Conservation (phyloP, 2,888 invertebrate species). For the Drosophila tripunctata region DNA sequence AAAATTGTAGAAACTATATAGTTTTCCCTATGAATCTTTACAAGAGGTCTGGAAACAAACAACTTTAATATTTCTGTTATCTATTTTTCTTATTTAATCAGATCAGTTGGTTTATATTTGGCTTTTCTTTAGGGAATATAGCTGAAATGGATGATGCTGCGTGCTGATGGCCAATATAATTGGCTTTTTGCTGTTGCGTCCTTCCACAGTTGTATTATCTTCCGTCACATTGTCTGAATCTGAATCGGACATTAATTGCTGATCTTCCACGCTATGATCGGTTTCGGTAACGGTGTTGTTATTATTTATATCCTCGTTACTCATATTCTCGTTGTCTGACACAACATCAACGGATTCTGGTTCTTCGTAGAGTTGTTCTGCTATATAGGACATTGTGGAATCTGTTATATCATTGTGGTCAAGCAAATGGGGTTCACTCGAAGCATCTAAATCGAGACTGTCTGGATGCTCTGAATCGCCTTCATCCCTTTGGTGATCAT, state of each 20-base stretch:
- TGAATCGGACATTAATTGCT: background rate
- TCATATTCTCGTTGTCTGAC: constrained; percentile 15
- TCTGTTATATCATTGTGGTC: constrained; percentile 21
- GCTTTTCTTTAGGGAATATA: constrained; percentile 30
- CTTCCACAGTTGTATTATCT: constrained; percentile 28
- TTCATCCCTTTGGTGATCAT: constrained; percentile 7
- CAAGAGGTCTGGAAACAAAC: background rate
- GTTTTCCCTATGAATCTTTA: background rate
- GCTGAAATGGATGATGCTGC: constrained; percentile 36
- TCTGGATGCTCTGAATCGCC: constrained; percentile 4
- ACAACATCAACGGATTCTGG: constrained; percentile 15
- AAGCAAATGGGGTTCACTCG: constrained; percentile 14
- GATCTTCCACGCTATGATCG: constrained; percentile 23
- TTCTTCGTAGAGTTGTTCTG: constrained; percentile 13
- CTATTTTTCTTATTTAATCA: constrained; percentile 4
- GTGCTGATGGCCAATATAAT: constrained; percentile 41
- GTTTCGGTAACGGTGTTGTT: background rate
- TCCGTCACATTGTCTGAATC: constrained; percentile 8
- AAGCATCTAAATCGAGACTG: background rate
- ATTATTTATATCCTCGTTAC: constrained; percentile 28
- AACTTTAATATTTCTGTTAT: background rate
- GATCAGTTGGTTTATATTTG: constrained; percentile 8
- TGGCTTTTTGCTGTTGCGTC: constrained; percentile 33
- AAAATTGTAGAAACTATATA: too few species aligned
- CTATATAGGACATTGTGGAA: background rate